Conservation (phyloP, 2,888 invertebrate genomes). For the Nysson spinosus region DNA sequence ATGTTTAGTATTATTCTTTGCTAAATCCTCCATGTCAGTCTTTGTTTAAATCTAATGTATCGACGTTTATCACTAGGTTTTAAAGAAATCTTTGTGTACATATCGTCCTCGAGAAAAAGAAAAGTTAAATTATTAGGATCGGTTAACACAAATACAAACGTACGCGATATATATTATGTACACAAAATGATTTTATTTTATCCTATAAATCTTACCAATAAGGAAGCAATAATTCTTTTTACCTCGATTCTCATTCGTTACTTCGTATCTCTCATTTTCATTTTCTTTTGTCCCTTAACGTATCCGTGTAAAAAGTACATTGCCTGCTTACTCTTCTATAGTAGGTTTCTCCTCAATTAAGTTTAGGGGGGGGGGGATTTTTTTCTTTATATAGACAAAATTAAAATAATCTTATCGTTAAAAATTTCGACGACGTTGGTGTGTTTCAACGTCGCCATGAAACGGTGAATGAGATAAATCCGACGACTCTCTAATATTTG, state of each 20-base stretch:
- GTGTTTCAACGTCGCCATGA: slow-evolving; percentile 45
- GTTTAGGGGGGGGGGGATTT: too few species aligned
- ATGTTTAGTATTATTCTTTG: too few species aligned
- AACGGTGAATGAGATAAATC: slow-evolving; percentile 49
- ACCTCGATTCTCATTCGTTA: slow-evolving; percentile 63
- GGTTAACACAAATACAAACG: slow-evolving; percentile 60
- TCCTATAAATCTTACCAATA: slow-evolving; percentile 69
- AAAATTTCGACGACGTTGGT: slow-evolving; percentile 55
- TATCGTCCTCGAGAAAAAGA: slow-evolving; percentile 39
- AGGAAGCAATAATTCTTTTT: slow-evolving; percentile 73
- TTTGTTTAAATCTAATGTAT: slow-evolving; percentile 58
- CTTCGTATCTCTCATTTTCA: slow-evolving; percentile 49
- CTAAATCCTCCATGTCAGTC: slow-evolving; percentile 56
- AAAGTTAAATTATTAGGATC: slow-evolving; percentile 52
- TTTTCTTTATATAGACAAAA: slow-evolving; percentile 69
- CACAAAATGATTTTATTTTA: slow-evolving; percentile 72
- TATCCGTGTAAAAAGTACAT: slow-evolving; percentile 72
- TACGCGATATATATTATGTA: slow-evolving; percentile 63
- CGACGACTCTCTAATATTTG: slow-evolving; percentile 49
- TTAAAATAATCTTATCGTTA: slow-evolving; percentile 73
- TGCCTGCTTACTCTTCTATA: slow-evolving; percentile 69
- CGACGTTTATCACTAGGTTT: slow-evolving; percentile 52
- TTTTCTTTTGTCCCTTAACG: slow-evolving; percentile 44
- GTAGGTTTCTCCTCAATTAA: slow-evolving; percentile 57
- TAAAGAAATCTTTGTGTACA: slow-evolving; percentile 56